Conservation (phyloP, 1,140 invertebrate genomes). For the Campoletis sonorensis region DNA sequence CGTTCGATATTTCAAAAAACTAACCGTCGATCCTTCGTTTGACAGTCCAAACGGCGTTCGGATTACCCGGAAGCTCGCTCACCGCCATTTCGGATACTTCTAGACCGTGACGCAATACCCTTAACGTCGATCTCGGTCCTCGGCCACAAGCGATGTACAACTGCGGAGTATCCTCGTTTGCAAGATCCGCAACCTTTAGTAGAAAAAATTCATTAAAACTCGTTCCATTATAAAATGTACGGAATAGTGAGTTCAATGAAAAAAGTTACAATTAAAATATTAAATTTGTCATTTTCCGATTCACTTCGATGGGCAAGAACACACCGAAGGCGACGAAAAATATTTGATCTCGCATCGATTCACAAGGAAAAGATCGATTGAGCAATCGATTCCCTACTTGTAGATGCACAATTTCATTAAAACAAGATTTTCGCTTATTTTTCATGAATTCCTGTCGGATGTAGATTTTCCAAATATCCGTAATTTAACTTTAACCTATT, state of each 20-base stretch:
- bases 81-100: conserved; percentile 99
- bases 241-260: background rate
- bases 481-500: too few species aligned
- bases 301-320: conserved; percentile 71
- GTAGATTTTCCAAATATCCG: too few species aligned
- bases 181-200: conserved; percentile 84
- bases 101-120: conserved; percentile 96
- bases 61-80: conserved; percentile 98
- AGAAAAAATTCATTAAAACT: background rate
- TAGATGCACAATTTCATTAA: conserved; percentile 55
- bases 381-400: conserved; percentile 62
- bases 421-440: too few species aligned
- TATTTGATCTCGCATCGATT: conserved; percentile 64
- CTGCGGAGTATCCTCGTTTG: conserved; percentile 99
- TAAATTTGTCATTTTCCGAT: conserved; percentile 64
- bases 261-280: conserved; percentile 2
- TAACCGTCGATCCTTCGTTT: conserved; percentile 96
- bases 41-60: conserved; percentile 99
- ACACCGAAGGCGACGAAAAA: conserved; percentile 72
- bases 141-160: conserved; percentile 97
- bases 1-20: conserved; percentile 63
- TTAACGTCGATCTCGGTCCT: conserved; percentile 93
- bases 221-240: conserved; percentile 2
- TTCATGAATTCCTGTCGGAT: too few species aligned
- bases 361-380: conserved; percentile 58